phyloP scores from a whole-genome alignment of 2,113 vertebrate species.

The Meriones unguiculatus region DNA sequence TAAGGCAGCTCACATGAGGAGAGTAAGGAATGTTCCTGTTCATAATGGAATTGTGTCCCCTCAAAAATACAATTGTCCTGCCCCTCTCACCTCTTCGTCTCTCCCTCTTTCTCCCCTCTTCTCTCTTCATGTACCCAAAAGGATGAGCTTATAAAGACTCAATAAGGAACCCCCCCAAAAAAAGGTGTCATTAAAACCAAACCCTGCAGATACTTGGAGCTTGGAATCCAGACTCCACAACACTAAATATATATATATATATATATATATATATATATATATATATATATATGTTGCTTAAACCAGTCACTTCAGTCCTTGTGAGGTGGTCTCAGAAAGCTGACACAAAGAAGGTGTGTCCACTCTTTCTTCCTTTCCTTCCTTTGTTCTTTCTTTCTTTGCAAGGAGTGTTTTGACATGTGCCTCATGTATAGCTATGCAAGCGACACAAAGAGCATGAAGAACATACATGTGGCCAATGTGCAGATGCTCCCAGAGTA shows the following conservation, averaged over 20 bases:
- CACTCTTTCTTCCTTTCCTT: no score
- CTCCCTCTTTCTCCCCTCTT: no score
- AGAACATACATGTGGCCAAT: not conserved
- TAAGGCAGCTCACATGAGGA: not conserved
- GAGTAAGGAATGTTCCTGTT: not conserved
- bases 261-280: no score
- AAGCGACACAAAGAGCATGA: not conserved
- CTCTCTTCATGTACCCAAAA: not conserved
- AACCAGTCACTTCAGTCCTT: not conserved
- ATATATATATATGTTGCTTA: not conserved
- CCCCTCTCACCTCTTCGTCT: not conserved
- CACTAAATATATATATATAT: not conserved
- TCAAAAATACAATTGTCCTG: not conserved
- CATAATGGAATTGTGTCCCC: not conserved
- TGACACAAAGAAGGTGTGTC: not conserved
- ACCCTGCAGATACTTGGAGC: not conserved
- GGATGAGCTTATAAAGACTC: not conserved
- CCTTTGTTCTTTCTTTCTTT: not conserved
- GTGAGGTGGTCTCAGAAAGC: not conserved
- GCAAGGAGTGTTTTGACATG: no score
- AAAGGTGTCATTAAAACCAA: not conserved
- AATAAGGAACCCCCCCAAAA: not conserved
- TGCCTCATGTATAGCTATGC: not conserved
- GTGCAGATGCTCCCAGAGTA: not conserved
- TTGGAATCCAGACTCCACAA: not conserved